A percentile compares a stretch with the other conserved stretches of the same genome.
phyloP scores from a whole-genome alignment of 2,113 vertebrate species.

The Octodon degus region DNA sequence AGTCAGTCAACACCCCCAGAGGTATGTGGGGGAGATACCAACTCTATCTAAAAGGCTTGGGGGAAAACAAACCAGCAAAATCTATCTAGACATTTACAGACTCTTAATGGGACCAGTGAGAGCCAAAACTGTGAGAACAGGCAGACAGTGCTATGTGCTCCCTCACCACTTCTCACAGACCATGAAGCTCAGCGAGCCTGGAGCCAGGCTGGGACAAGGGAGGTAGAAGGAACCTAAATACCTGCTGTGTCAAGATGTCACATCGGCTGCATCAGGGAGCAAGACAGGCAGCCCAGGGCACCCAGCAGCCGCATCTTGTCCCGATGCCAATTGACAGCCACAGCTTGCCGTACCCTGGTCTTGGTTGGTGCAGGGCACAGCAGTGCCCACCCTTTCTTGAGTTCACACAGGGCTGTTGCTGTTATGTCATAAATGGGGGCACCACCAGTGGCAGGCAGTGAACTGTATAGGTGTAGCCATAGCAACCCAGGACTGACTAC shows the following conservation, averaged over 20 bases:
- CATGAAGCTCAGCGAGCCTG: neutral
- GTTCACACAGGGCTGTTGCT: neutral
- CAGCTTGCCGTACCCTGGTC: neutral
- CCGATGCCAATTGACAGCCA: neutral
- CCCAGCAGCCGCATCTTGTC: neutral
- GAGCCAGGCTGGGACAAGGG: too few species aligned
- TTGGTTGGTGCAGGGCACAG: neutral
- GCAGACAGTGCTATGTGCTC: neutral
- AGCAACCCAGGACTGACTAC: neutral
- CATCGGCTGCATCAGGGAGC: neutral
- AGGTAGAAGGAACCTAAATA: neutral
- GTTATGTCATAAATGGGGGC: neutral
- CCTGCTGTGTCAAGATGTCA: neutral
- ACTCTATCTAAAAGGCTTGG: neutral
- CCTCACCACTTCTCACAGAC: neutral
- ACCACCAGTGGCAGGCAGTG: neutral
- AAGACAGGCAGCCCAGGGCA: neutral
- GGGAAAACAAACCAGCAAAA: neutral
- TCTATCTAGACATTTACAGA: neutral
- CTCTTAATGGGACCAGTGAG: neutral
- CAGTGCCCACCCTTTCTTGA: too few species aligned
- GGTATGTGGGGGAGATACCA: neutral
- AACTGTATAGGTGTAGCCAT: neutral
- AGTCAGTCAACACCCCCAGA: neutral
- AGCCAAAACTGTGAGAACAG: neutral